These are phyloP conservation scores for Ondatra zibethicus DNA, from an alignment of 2,113 vertebrate genomes.

Conservation along the genomic window DNA sequence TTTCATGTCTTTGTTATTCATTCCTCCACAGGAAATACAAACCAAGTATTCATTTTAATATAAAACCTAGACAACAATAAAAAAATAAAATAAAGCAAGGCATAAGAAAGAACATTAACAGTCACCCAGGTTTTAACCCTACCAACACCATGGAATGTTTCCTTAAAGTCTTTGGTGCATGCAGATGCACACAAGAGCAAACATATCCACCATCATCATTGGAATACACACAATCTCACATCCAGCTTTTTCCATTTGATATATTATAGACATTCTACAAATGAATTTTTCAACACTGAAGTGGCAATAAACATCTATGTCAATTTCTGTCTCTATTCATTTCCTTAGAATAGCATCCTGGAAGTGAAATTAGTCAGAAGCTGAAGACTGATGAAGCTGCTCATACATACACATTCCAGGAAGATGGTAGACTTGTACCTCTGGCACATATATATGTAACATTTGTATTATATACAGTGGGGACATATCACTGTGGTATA, in stretches of 20 bases:
- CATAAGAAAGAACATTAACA: background rate
- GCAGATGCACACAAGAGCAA: background rate
- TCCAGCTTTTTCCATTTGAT: background rate
- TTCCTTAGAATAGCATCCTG: background rate
- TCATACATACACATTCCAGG: background rate
- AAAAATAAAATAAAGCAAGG: slow-evolving; percentile 5
- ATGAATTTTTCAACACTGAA: background rate
- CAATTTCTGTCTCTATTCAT: background rate
- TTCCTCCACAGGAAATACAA: background rate
- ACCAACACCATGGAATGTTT: background rate
- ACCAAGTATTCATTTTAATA: slow-evolving; percentile 8
- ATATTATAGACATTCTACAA: background rate
- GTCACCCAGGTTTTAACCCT: background rate
- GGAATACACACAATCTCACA: background rate
- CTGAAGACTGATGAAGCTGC: background rate
- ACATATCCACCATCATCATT: background rate
- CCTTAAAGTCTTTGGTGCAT: background rate
- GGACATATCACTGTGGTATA: background rate
- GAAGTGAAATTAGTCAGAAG: background rate
- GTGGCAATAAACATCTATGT: background rate
- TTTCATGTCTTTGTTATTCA: background rate
- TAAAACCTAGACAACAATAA: slow-evolving; percentile 17
- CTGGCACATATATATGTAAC: background rate
- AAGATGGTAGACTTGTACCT: background rate
- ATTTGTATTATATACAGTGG: background rate